phyloP scores from a whole-genome alignment of 2,888 invertebrate genomes.

The Atrina japonica region DNA sequence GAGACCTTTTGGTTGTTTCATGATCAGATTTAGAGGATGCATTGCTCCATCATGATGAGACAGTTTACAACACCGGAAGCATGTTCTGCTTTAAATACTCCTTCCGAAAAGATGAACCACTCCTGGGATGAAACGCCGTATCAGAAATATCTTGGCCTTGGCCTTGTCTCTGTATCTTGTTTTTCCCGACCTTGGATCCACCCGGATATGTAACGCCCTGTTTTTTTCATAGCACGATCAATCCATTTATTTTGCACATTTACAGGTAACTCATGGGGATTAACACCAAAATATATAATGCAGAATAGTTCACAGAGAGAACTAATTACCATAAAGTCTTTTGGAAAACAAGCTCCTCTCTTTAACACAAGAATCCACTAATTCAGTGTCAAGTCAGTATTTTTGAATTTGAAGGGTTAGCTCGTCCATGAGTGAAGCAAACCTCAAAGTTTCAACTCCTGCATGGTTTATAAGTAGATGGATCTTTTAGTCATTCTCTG shows the following conservation, averaged over 20 bases:
- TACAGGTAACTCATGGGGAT: conserved; percentile 1
- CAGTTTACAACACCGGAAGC: conserved; percentile 2
- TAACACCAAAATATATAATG: not conserved
- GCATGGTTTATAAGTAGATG: too few relatives aligned
- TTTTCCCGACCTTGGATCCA: not conserved
- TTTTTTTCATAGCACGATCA: conserved; percentile 2
- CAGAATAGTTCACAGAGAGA: not conserved
- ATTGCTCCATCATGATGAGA: not conserved
- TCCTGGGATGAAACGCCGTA: too few relatives aligned
- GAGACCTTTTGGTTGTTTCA: too few relatives aligned
- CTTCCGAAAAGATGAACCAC: too few relatives aligned
- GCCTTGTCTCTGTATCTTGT: not conserved
- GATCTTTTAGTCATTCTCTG: too few relatives aligned
- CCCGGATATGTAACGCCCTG: conserved; percentile 1
- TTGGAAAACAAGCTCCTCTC: not conserved
- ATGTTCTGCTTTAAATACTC: conserved; percentile 1
- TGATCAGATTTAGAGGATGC: not conserved
- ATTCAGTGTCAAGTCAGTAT: conserved; percentile 7
- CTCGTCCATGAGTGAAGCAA: not conserved
- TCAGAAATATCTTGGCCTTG: not conserved
- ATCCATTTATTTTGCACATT: conserved; percentile 17
- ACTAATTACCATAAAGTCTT: not conserved
- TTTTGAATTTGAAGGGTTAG: not conserved
- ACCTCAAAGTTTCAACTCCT: too few relatives aligned
- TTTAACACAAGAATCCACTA: not conserved